Conservation (phyloP, 2,888 invertebrate species). For the Norana najaformis region DNA sequence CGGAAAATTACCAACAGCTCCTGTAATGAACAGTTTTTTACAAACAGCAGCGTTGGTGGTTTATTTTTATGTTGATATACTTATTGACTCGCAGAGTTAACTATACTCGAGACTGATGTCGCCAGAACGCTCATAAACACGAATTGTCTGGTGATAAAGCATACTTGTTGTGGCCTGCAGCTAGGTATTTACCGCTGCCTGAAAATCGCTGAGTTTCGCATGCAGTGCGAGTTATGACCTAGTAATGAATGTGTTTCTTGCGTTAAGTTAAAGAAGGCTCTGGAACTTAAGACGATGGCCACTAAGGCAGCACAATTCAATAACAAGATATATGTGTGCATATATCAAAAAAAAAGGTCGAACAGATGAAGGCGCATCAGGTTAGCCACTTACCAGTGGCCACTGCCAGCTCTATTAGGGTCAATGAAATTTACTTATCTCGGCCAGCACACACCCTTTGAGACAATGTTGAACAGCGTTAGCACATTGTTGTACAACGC, state of each 20-base stretch:
- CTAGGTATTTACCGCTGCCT: neutral
- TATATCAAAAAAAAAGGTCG: too few relatives aligned
- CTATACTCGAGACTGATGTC: neutral
- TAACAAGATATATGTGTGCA: too few relatives aligned
- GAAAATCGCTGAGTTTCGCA: neutral
- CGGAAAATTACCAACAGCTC: neutral
- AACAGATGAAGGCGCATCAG: neutral
- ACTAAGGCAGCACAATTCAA: too few relatives aligned
- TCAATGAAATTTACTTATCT: too few relatives aligned
- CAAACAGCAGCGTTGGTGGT: neutral
- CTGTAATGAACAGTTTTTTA: neutral
- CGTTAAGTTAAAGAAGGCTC: neutral
- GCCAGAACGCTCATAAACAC: neutral
- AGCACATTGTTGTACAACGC: too few relatives aligned
- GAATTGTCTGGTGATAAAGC: constrained; percentile 4
- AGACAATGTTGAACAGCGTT: too few relatives aligned
- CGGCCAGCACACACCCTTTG: too few relatives aligned
- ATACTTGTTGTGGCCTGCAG: neutral
- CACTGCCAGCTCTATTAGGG: too few relatives aligned
- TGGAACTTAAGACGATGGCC: neutral
- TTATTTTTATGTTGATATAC: neutral
- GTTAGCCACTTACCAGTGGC: neutral
- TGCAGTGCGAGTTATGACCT: neutral
- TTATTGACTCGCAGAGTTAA: neutral
- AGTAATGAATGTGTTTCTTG: neutral